phyloP scores from a whole-genome alignment of 1,140 invertebrate genomes.

The Drosophila melanica region DNA sequence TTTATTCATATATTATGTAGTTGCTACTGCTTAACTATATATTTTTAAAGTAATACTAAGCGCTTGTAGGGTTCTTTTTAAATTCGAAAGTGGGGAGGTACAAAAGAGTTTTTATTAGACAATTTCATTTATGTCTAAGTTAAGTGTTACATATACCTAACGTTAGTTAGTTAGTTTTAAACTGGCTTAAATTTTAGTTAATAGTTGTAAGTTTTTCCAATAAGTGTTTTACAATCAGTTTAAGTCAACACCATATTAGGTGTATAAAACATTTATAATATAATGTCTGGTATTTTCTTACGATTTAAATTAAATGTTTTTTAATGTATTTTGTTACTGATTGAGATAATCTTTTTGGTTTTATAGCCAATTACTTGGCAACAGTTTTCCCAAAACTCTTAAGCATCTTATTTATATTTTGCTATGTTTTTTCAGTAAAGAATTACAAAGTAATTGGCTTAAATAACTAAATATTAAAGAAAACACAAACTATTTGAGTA shows the following conservation, averaged over 20 bases:
- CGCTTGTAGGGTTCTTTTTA: slow-evolving; percentile 56
- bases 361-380: slow-evolving; percentile 28
- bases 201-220: slow-evolving; percentile 14
- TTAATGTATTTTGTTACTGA: too few relatives aligned
- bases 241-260: slow-evolving; percentile 4
- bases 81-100: slow-evolving; percentile 81
- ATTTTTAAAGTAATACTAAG: slow-evolving; percentile 69
- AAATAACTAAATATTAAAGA: slow-evolving; percentile 56
- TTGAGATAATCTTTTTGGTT: slow-evolving; percentile 16
- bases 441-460: slow-evolving; percentile 40
- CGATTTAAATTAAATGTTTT: slow-evolving; percentile 3
- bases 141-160: slow-evolving; percentile 31
- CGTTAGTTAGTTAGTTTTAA: slow-evolving; percentile 2
- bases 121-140: slow-evolving; percentile 15
- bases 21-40: slow-evolving; percentile 31
- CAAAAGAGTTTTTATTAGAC: slow-evolving; percentile 66
- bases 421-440: slow-evolving; percentile 17
- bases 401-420: slow-evolving; percentile 20
- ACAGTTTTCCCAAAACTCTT: background rate
- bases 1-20: slow-evolving; percentile 33
- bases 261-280: slow-evolving; percentile 8
- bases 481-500: slow-evolving; percentile 34
- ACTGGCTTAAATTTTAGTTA: background rate
- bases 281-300: slow-evolving; percentile 2
- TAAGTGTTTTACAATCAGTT: slow-evolving; percentile 1